Evolutionary conservation across 1,140 invertebrate genomes (phyloP).

Genomic region (Monochamus saltuarius): DNA sequence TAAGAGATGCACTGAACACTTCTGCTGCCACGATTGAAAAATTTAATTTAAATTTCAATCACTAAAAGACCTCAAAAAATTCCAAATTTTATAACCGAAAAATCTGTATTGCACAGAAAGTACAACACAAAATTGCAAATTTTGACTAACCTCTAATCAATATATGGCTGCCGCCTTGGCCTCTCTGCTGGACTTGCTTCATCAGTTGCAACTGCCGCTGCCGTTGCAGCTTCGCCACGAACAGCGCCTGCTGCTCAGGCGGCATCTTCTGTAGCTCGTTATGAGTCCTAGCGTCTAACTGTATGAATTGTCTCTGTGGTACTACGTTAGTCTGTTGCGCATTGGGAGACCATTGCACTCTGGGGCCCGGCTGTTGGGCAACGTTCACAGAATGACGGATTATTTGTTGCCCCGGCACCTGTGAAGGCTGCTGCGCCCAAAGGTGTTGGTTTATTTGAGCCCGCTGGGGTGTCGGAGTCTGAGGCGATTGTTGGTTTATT

Average conservation of each 20-base stretch:
- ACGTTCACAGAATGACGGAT: constrained; percentile 39
- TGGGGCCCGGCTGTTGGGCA: constrained; percentile 37
- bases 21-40: no score
- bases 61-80: no score
- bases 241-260: constrained; percentile 72
- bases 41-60: no score
- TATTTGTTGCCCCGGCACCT: constrained; percentile 31
- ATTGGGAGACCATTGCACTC: constrained; percentile 39
- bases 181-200: constrained; percentile 56
- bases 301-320: constrained; percentile 67
- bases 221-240: constrained; percentile 71
- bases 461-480: constrained; percentile 41
- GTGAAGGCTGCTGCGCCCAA: constrained; percentile 37
- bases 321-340: constrained; percentile 49
- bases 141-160: constrained; percentile 51
- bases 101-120: no score
- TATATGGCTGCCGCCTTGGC: constrained; percentile 49
- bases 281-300: constrained; percentile 73
- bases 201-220: constrained; percentile 54
- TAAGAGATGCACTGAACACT: no score
- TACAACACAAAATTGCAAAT: no score
- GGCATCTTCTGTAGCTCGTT: constrained; percentile 81
- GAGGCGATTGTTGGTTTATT: constrained; percentile 43
- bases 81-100: no score
- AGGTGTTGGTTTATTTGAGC: constrained; percentile 37